Percentiles rank a stretch among this genome's conserved stretches.
Evolutionary conservation across 2,888 invertebrate genomes (phyloP).

Genomic region (Phaedon cochleariae): DNA sequence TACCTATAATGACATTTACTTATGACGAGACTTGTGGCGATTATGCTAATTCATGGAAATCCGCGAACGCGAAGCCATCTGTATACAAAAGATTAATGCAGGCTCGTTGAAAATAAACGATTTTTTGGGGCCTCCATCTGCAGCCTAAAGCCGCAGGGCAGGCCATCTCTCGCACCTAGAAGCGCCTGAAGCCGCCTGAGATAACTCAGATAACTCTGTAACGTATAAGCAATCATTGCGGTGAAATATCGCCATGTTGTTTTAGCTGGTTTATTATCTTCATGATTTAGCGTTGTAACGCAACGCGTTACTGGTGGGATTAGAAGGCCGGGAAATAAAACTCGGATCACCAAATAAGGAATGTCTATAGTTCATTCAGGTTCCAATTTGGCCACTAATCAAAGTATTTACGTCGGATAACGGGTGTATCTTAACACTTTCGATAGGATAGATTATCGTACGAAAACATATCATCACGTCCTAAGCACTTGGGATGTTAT

Average conservation of each 20-base stretch:
- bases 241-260: conserved; percentile 18
- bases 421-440: too few species aligned
- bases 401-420: too few species aligned
- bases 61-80: conserved; percentile 11
- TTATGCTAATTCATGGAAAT: conserved; percentile 38
- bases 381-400: too few species aligned
- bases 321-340: too few species aligned
- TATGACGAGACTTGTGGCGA: conserved; percentile 1
- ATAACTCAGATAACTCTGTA: conserved; percentile 18
- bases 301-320: not conserved
- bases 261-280: conserved; percentile 13
- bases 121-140: conserved; percentile 19
- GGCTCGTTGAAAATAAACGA: conserved; percentile 26
- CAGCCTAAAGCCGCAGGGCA: conserved; percentile 3
- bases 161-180: conserved; percentile 10
- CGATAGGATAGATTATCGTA: too few species aligned
- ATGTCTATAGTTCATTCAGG: too few species aligned
- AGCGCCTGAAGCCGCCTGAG: conserved; percentile 12
- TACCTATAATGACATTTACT: not conserved
- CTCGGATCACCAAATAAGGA: too few species aligned
- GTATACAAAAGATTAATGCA: conserved; percentile 24
- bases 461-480: too few species aligned
- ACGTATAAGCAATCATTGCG: conserved; percentile 16
- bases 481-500: too few species aligned
- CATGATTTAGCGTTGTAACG: conserved; percentile 5